Evolutionary conservation across 1,140 invertebrate species (phyloP).

Genomic region (Drosophila arawakana): DNA sequence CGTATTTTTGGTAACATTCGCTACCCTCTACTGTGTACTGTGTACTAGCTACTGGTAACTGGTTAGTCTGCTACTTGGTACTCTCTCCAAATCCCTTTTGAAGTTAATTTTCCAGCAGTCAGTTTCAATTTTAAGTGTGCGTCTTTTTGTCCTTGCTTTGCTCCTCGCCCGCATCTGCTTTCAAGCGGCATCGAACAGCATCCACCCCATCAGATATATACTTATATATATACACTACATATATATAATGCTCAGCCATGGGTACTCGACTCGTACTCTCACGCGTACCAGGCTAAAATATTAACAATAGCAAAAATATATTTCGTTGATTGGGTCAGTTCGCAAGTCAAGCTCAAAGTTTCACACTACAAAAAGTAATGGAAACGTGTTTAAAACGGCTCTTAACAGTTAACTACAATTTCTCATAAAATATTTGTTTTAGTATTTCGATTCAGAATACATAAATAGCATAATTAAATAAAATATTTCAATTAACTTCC

Average conservation of each 20-base stretch:
- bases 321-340: constrained; percentile 15
- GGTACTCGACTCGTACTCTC: constrained; percentile 3
- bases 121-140: constrained; percentile 65
- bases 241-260: constrained; percentile 22
- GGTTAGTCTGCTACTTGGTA: no score
- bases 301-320: constrained; percentile 14
- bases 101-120: constrained; percentile 73
- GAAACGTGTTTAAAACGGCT: no score
- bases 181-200: constrained; percentile 8
- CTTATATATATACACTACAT: not conserved
- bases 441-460: no score
- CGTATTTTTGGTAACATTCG: constrained; percentile 50
- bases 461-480: no score
- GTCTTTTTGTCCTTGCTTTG: constrained; percentile 9
- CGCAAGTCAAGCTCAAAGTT: not conserved
- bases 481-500: no score
- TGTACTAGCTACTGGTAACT: not conserved
- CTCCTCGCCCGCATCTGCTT: not conserved
- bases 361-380: not conserved
- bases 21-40: not conserved
- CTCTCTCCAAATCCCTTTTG: constrained; percentile 53
- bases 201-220: not conserved
- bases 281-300: not conserved
- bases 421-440: no score
- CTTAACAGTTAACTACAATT: no score